These are phyloP conservation scores for Bedellia somnulentella DNA, from an alignment of 2,888 invertebrate genomes.

Conservation along the genomic window DNA sequence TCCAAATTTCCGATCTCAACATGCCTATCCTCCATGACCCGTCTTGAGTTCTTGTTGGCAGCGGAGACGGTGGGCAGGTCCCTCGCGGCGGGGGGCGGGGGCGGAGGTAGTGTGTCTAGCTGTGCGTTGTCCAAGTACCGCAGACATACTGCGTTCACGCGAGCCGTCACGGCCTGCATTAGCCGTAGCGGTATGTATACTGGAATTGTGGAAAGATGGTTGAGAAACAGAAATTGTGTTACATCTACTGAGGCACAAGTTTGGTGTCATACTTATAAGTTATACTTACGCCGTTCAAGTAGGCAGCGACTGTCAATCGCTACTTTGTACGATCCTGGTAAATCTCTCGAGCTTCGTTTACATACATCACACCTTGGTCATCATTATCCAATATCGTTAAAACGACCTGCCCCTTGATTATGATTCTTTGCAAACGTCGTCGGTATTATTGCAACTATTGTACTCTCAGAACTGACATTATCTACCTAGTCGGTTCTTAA, in stretches of 20 bases:
- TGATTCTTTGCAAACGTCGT: too few species aligned
- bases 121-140: conserved; percentile 70
- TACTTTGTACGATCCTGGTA: too few species aligned
- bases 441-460: too few species aligned
- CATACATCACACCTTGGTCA: too few species aligned
- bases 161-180: conserved; percentile 73
- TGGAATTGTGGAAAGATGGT: conserved; percentile 35
- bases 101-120: conserved; percentile 64
- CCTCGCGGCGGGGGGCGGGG: conserved; percentile 53
- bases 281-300: too few species aligned
- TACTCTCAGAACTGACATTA: too few species aligned
- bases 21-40: conserved; percentile 92
- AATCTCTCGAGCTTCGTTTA: too few species aligned
- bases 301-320: too few species aligned
- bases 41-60: conserved; percentile 78
- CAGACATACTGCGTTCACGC: conserved; percentile 71
- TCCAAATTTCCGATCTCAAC: conserved; percentile 83
- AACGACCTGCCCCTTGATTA: too few species aligned
- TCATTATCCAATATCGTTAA: too few species aligned
- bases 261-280: too few species aligned
- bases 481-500: too few species aligned
- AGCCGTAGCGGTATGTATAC: conserved; percentile 72
- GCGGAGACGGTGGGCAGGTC: conserved; percentile 62
- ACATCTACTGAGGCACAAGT: background rate
- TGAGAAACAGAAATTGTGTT: background rate